phyloP scores from a whole-genome alignment of 1,140 invertebrate genomes.

The Aricia agestis region DNA sequence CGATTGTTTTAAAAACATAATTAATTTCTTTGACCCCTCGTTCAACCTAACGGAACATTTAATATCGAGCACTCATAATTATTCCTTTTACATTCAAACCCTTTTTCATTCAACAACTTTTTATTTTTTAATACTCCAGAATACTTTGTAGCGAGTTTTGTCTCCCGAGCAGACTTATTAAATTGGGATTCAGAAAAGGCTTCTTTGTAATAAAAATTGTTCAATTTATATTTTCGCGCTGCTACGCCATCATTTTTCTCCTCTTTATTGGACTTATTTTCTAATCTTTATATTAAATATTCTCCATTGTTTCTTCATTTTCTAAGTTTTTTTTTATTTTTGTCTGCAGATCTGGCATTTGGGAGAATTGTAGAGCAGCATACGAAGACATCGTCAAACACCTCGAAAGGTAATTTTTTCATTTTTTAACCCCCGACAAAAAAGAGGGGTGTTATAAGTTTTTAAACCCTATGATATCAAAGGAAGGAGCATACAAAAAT shows the following conservation, averaged over 20 bases:
- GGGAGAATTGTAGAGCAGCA: conserved; percentile 94
- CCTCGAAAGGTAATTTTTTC: conserved; percentile 86
- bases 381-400: conserved; percentile 96
- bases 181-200: conserved; percentile 33
- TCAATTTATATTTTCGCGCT: conserved; percentile 35
- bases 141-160: conserved; percentile 58
- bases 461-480: neutral
- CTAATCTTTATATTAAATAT: conserved; percentile 36
- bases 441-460: too few relatives aligned
- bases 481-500: neutral
- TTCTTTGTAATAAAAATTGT: conserved; percentile 39
- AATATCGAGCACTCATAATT: conserved; percentile 74
- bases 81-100: conserved; percentile 70
- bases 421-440: too few relatives aligned
- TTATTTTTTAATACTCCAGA: conserved; percentile 51
- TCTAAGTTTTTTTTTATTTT: conserved; percentile 58
- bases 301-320: conserved; percentile 49
- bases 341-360: conserved; percentile 89
- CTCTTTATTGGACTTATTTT: conserved; percentile 41
- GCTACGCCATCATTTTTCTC: conserved; percentile 35
- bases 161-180: conserved; percentile 42
- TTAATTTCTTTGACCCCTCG: conserved; percentile 72
- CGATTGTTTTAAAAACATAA: conserved; percentile 76
- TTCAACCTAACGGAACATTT: conserved; percentile 69
- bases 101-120: conserved; percentile 64